These are phyloP conservation scores for Adoxophyes honmai DNA, from an alignment of 1,140 invertebrate genomes.

Conservation along the genomic window DNA sequence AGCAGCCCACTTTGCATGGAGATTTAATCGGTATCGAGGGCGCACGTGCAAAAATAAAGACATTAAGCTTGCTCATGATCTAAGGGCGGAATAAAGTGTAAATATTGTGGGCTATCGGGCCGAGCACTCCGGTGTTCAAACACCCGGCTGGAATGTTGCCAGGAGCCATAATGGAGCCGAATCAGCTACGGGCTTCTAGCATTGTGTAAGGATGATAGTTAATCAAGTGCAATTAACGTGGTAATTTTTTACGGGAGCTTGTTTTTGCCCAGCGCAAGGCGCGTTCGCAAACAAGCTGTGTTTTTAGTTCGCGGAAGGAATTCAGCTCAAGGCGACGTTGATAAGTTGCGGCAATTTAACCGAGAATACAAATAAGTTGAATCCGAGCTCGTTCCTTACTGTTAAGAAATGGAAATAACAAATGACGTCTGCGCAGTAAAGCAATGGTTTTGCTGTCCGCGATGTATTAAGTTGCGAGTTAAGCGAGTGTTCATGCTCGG, in stretches of 20 bases:
- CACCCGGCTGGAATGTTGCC: neutral
- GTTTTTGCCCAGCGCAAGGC: neutral
- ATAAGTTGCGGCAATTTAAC: too few species aligned
- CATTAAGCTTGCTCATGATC: neutral
- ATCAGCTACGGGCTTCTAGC: neutral
- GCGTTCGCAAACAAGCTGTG: too few species aligned
- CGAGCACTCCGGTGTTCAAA: conserved; percentile 5
- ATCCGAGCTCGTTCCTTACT: neutral
- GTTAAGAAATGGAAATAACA: too few species aligned
- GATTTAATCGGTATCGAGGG: neutral
- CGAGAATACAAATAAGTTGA: too few species aligned
- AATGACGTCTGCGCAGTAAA: too few species aligned
- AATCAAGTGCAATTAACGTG: conserved; percentile 10
- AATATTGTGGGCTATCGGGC: neutral
- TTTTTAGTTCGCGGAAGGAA: too few species aligned
- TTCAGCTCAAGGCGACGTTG: too few species aligned
- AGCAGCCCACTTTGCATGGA: conserved; percentile 2
- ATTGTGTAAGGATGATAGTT: neutral
- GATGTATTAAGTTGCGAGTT: too few species aligned
- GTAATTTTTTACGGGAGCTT: conserved; percentile 6
- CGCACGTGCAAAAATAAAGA: conserved; percentile 7
- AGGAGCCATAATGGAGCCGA: neutral
- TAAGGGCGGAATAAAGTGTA: neutral
- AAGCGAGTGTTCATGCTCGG: too few species aligned
- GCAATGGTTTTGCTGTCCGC: too few species aligned